phyloP scores from a whole-genome alignment of 2,888 invertebrate genomes.

The Agriotes lineatus region DNA sequence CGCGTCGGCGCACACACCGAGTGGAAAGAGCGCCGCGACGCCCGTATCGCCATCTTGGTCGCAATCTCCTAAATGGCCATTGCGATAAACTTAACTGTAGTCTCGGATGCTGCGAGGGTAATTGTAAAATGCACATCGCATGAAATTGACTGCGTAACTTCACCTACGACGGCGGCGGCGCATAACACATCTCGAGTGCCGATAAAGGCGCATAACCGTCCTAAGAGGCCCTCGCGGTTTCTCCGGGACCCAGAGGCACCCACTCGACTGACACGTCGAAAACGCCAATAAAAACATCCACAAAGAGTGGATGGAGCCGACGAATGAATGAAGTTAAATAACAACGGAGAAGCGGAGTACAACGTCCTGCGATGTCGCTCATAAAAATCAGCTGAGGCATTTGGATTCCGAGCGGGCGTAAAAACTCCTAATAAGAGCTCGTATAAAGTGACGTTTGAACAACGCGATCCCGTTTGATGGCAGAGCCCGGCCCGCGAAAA shows the following conservation, averaged over 20 bases:
- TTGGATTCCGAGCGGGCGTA: constrained; percentile 47
- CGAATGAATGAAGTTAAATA: constrained; percentile 44
- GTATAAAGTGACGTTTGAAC: constrained; percentile 63
- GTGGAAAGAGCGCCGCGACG: constrained; percentile 56
- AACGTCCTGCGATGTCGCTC: constrained; percentile 48
- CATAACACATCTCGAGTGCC: constrained; percentile 28
- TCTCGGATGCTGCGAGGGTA: constrained; percentile 54
- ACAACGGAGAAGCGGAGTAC: constrained; percentile 35
- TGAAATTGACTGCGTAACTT: constrained; percentile 56
- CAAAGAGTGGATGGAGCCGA: constrained; percentile 20
- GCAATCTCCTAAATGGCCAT: constrained; percentile 67
- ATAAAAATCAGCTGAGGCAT: constrained; percentile 54
- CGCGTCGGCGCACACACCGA: constrained; percentile 51
- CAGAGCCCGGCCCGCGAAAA: constrained; percentile 62
- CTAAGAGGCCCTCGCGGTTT: constrained; percentile 43
- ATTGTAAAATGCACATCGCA: constrained; percentile 58
- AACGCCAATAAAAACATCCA: constrained; percentile 28
- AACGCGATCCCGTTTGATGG: constrained; percentile 56
- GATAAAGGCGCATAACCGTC: too few relatives aligned
- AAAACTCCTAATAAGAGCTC: constrained; percentile 55
- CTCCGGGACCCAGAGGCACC: constrained; percentile 29
- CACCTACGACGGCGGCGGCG: constrained; percentile 38
- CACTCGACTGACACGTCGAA: constrained; percentile 17
- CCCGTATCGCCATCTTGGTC: constrained; percentile 64
- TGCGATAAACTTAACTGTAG: constrained; percentile 63